Percentiles rank a stretch among this genome's conserved stretches.
These are phyloP conservation scores for Loriculus beryllinus DNA, from an alignment of 2,797 vertebrate genomes.

Conservation along the genomic window DNA sequence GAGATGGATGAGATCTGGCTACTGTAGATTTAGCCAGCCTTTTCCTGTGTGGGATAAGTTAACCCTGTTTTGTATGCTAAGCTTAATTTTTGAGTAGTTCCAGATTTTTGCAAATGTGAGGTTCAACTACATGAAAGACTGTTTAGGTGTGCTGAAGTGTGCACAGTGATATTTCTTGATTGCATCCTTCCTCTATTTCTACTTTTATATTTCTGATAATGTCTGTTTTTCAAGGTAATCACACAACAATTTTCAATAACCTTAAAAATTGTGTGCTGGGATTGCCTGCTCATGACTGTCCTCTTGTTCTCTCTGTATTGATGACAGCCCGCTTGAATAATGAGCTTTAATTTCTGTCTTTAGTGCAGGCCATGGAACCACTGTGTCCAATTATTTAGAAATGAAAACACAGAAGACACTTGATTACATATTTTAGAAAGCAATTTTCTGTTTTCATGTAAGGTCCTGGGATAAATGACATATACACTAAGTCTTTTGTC, in stretches of 20 bases:
- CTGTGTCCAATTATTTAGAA: background rate
- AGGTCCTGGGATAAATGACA: background rate
- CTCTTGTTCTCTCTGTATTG: slow-evolving; percentile 10
- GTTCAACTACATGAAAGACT: background rate
- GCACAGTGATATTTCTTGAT: background rate
- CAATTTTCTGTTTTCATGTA: background rate
- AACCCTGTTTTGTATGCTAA: background rate
- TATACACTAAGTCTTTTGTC: background rate
- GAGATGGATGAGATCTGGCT: slow-evolving; percentile 14
- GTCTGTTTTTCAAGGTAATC: background rate
- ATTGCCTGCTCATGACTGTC: background rate
- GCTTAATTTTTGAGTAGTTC: background rate
- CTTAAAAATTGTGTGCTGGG: background rate
- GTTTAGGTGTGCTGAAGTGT: background rate
- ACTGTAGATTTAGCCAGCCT: background rate
- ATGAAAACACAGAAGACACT: background rate
- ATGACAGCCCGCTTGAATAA: slow-evolving; percentile 23
- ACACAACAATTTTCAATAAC: background rate
- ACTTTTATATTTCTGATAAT: background rate
- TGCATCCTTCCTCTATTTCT: background rate
- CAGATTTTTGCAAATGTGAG: background rate
- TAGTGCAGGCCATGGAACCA: background rate
- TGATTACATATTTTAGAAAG: background rate
- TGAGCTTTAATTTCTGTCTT: slow-evolving; percentile 23
- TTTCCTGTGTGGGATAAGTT: background rate